phyloP scores from a whole-genome alignment of 2,888 invertebrate species.

The Drosophila subsilvestris region DNA sequence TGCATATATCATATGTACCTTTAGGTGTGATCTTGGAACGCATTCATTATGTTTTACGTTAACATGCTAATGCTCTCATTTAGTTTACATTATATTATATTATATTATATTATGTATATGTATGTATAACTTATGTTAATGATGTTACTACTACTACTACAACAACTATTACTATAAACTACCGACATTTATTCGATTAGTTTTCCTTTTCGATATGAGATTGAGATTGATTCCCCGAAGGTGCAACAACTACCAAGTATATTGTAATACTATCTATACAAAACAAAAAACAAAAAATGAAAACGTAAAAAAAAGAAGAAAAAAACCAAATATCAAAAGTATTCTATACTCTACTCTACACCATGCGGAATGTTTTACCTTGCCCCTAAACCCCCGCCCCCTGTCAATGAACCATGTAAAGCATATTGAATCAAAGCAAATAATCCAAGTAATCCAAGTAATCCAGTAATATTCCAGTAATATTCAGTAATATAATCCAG shows the following conservation, averaged over 20 bases:
- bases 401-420: constrained; percentile 59
- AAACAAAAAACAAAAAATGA: constrained; percentile 8
- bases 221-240: constrained; percentile 47
- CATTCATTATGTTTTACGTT: constrained; percentile 69
- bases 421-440: constrained; percentile 71
- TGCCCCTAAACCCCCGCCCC: constrained; percentile 26
- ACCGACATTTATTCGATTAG: constrained; percentile 45
- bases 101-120: constrained; percentile 32
- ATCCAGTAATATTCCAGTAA: constrained; percentile 49
- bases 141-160: constrained; percentile 48
- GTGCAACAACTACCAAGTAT: constrained; percentile 35
- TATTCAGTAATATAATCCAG: constrained; percentile 55
- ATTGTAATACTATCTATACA: constrained; percentile 50
- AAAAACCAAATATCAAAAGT: constrained; percentile 38
- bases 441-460: constrained; percentile 48
- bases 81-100: constrained; percentile 40
- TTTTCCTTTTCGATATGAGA: constrained; percentile 55
- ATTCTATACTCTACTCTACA: constrained; percentile 35
- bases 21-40: constrained; percentile 71
- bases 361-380: constrained; percentile 60
- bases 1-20: constrained; percentile 41
- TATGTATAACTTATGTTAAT: constrained; percentile 60
- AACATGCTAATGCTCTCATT: constrained; percentile 50
- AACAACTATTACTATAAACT: constrained; percentile 34
- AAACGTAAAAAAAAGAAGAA: constrained; percentile 6